A percentile compares a stretch with the other conserved stretches of the same genome.
Conservation (phyloP, 2,797 vertebrate species). For the Pygocentrus nattereri region DNA sequence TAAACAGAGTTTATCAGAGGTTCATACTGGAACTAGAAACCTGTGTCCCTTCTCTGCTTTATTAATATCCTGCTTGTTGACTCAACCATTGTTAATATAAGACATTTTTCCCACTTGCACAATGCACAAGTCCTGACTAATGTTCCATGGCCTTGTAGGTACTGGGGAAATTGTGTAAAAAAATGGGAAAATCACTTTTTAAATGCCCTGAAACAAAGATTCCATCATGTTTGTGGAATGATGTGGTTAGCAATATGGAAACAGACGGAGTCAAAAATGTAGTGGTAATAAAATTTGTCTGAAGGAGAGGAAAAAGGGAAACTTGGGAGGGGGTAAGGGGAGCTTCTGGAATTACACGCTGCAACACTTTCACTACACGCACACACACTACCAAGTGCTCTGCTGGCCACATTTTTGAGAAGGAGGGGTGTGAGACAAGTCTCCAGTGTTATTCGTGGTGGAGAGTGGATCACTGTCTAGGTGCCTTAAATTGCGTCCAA, state of each 20-base stretch:
- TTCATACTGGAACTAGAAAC: constrained; percentile 61
- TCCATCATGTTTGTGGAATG: constrained; percentile 87
- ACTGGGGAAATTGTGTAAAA: constrained; percentile 77
- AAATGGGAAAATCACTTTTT: constrained; percentile 68
- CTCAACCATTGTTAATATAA: constrained; percentile 61
- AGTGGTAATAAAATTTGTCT: constrained; percentile 76
- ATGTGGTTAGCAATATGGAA: constrained; percentile 83
- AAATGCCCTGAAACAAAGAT: constrained; percentile 78
- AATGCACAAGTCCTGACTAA: constrained; percentile 59
- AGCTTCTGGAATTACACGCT: constrained; percentile 82
- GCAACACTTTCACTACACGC: constrained; percentile 55
- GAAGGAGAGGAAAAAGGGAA: constrained; percentile 68
- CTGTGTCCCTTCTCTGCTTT: constrained; percentile 58
- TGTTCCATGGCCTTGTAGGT: constrained; percentile 69
- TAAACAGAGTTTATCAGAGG: constrained; percentile 59
- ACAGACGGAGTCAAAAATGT: constrained; percentile 77
- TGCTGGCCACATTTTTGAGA: constrained; percentile 74
- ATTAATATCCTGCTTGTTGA: constrained; percentile 72
- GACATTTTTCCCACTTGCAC: constrained; percentile 52
- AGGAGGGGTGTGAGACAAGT: constrained; percentile 68
- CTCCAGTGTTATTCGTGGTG: constrained; percentile 65
- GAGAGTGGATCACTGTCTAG: constrained; percentile 60
- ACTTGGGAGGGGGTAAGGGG: constrained; percentile 69
- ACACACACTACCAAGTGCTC: constrained; percentile 52
- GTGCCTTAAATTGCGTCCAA: constrained; percentile 58